Evolutionary conservation across 2,797 vertebrate genomes (phyloP), one percentile per base, ranked within the genome.

Genomic region (Orientallactaga sibirica): DNA sequence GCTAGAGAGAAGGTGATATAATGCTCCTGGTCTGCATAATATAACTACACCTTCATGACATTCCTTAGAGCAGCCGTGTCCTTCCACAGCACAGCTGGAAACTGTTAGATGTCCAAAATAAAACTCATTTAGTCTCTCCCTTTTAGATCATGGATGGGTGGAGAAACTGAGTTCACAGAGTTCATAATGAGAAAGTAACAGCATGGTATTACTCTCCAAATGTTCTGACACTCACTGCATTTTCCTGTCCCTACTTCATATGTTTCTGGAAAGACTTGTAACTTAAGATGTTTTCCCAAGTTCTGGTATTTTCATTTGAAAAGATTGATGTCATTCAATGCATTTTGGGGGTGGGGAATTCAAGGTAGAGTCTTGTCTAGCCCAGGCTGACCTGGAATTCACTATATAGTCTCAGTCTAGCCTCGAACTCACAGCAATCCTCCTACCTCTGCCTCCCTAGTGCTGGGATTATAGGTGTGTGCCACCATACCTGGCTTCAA

Each of bases 151-250:
- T 52, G 7, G 70, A 62, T 37, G 55, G 52, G 43, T 33, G 10
- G 70, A 84, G 68, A 68, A 73, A 71, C 2, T 58, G n/a, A 22
- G 11, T 88, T 91, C 27, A 61, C 24, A 66, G 25, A 25, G 12
- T 88, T 92, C 19, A 58, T 81, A 71, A 67, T 77, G 85, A 76
- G 64, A 89, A 77, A 76, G 15, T 37, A 77, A 82, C 64, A 33
- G 24, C 29, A 22, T 48, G 64, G 6, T 70, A 22, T 37, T 61
- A 67, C 24, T 75, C 20, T 48, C 22, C 20, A 76, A 76, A 18
- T 3, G 48, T 66, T 86, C 58, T n/a, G 25, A 52, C 43, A 52
- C 43, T 88, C 18, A 61, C 78, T 77, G 27, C 20, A 48, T 94
- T 92, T 85, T 80, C 29, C 41, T 75, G 3, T 77, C n/a, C 88